Evolutionary conservation across 2,888 invertebrate genomes (phyloP), one percentile per base, ranked within the genome.

Genomic region (Andrena bucephala): DNA sequence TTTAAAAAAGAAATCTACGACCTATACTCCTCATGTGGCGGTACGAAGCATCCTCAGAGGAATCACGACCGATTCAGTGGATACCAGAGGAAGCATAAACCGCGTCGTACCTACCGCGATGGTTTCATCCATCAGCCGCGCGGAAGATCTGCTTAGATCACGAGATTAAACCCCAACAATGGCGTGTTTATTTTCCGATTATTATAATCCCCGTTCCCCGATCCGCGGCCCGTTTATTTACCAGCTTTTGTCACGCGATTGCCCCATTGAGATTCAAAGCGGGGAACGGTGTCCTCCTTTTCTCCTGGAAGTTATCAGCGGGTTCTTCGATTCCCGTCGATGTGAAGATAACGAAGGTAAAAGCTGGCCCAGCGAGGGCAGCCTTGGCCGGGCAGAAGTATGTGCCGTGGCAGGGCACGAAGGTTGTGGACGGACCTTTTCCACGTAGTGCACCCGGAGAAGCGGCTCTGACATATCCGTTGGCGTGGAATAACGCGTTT

Each of bases 401-500:
- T 42, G 63, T 70, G 73, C 33, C 42, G 71, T 60, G 73, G 70
- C 57, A 69, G 54, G 62, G 65, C 52, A 69, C 36, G 79, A 71
- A 80, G 74, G 48, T 62, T 78, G 85, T 77, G 83, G 85, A 85
- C 88, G 88, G 86, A 83, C 86, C 90, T 90, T 90, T 89, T 89
- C 91, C 90, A 84, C 87, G 85, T 73, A 80, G 85, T 89, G 88
- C 89, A 87, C 87, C 87, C 88, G 87, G 91, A 92, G 92, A 91
- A 93, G 92, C 92, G 92, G 93, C 92, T 92, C 94, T 92, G 94
- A 94, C 93, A 93, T 92, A 92, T 92, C 90, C 93, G 92, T 93
- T 94, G 94, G 94, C 93, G 93, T 89, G 93, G 93, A 93, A 93
- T 94, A 94, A 94, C 94, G 92, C 94, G 92, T 94, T 94, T 94